Evolutionary conservation across 2,888 invertebrate genomes (phyloP).

Genomic region (Cataglyphis livida): DNA sequence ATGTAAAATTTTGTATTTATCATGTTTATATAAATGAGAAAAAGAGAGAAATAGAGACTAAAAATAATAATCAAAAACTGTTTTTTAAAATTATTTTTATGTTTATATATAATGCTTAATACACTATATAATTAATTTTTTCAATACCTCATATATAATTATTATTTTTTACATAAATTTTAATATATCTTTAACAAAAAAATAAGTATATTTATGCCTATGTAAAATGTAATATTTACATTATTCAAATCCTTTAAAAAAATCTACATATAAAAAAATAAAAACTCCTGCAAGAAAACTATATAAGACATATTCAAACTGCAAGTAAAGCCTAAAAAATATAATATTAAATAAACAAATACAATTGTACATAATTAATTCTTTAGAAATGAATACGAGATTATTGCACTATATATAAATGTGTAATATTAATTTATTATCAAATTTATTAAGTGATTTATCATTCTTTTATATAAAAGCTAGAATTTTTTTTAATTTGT

Average conservation of each 20-base stretch:
- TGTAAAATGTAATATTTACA: neutral
- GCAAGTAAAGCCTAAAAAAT: neutral
- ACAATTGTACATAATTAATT: too few species aligned
- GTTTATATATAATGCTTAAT: neutral
- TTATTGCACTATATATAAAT: neutral
- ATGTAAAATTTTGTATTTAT: slow-evolving; percentile 58
- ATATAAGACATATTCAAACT: neutral
- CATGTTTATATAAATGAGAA: slow-evolving; percentile 52
- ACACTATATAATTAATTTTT: neutral
- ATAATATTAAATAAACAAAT: too few species aligned
- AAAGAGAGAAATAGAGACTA: slow-evolving; percentile 18
- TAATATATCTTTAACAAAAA: neutral
- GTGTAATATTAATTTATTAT: neutral
- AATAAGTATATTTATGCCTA: neutral
- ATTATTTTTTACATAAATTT: neutral
- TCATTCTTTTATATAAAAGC: too few species aligned
- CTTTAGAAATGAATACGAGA: neutral
- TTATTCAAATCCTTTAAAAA: neutral
- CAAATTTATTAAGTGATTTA: neutral
- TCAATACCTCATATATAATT: neutral
- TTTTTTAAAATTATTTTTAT: neutral
- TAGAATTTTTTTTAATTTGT: too few species aligned
- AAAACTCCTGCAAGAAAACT: neutral
- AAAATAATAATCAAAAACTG: slow-evolving; percentile 25
- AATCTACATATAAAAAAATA: neutral